Base-by-base conservation (phyloP, 1,140 invertebrate genomes). In the Dreissena rostriformis region DNA sequence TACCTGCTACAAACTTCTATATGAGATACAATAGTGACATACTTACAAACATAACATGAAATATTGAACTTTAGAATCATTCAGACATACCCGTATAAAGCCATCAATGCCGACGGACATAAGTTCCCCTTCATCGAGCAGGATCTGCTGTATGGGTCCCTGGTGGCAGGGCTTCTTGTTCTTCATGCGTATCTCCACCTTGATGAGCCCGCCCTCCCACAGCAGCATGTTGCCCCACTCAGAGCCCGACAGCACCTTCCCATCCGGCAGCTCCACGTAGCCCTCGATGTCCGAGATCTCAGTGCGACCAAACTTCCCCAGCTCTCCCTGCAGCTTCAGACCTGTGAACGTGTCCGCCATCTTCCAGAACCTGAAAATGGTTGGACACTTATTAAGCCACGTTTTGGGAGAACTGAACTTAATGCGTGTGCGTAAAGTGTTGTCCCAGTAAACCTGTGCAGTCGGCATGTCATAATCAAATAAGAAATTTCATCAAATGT, bases 321-420 rank as follows among this genome's bases (percentile, higher is more conserved):
- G 90, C 89, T 96, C 95, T 5, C 97, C 97, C 93, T 98, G 96
- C 2, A 98, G 93, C 92, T 98, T 98, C 0, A 98, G 92, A 2
- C 97, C 97, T 0, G 97, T 98, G 90, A 98, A 98, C 0, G 97
- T 98, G 86, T 95, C 91, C 0, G 96, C 96, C 96, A 98, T 97
- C 95, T 97, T 98, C 97, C 97, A 98, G 94, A 97, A 97, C 86
- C 92, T 93, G 73, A 68, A 82, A 86, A 71, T 29, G 76, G 76
- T 39, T 2, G 39, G 39, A 39, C 2, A 39, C 39, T 39, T 39
- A 39, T 39, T 39, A n/a, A n/a, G n/a, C n/a, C n/a, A n/a, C n/a
- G n/a, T n/a, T n/a, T n/a, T n/a, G n/a, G n/a, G n/a, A n/a, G n/a
- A n/a, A n/a, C n/a, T n/a, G n/a, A n/a, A n/a, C n/a, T n/a, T n/a